These are phyloP conservation scores for Glaucopsyche alexis DNA, from an alignment of 2,888 invertebrate species.

Conservation along the genomic window DNA sequence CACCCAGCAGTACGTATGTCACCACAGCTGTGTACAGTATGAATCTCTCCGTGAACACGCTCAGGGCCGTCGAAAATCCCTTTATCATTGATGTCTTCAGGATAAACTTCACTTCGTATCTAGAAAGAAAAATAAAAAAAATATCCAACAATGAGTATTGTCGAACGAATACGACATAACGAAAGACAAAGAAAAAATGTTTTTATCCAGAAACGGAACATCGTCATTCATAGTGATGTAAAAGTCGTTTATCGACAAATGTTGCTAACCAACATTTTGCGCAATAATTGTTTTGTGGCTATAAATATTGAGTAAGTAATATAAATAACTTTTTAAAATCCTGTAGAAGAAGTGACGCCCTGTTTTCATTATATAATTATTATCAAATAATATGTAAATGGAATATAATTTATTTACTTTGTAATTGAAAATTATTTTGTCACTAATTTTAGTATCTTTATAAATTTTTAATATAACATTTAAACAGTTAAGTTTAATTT, in stretches of 20 bases:
- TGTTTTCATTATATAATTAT: too few relatives aligned
- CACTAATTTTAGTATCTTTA: too few relatives aligned
- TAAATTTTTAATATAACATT: too few relatives aligned
- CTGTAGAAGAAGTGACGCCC: too few relatives aligned
- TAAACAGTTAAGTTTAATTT: too few relatives aligned
- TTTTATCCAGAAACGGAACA: neutral
- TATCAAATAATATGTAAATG: too few relatives aligned
- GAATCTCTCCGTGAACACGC: slow-evolving; percentile 91
- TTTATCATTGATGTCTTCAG: slow-evolving; percentile 83
- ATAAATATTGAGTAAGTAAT: neutral
- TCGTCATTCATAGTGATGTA: neutral
- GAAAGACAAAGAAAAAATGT: neutral
- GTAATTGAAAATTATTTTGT: neutral
- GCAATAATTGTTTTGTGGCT: neutral
- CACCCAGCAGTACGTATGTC: slow-evolving; percentile 85
- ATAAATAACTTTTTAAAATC: too few relatives aligned
- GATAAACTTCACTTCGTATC: slow-evolving; percentile 85
- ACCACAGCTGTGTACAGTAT: slow-evolving; percentile 90
- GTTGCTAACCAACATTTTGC: neutral
- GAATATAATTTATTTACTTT: neutral
- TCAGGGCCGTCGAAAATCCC: slow-evolving; percentile 82
- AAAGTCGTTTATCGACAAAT: neutral
- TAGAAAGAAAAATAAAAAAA: slow-evolving; percentile 49
- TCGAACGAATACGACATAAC: too few relatives aligned
- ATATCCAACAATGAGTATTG: slow-evolving; percentile 28